Conservation (phyloP, 2,113 vertebrate genomes). For the Paramisgurnus dabryanus region DNA sequence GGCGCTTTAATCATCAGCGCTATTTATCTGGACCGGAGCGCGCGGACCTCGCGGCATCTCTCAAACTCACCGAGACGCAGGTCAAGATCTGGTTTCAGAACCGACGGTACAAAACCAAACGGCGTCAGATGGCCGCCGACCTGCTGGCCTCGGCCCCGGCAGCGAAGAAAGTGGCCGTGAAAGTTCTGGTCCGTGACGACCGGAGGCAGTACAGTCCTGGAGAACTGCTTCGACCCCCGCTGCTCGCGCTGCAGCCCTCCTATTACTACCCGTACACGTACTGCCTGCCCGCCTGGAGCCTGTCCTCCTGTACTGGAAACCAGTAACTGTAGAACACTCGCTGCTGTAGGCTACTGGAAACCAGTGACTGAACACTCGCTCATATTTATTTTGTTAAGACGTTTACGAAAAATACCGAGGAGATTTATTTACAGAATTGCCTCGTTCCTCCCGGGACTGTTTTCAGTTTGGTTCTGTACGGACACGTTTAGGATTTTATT, state of each 20-base stretch:
- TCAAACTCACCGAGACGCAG: constrained; percentile 98
- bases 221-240: constrained; percentile 87
- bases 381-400: constrained; percentile 47
- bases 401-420: not conserved
- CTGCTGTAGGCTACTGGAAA: constrained; percentile 77
- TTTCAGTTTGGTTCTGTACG: constrained; percentile 60
- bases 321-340: constrained; percentile 64
- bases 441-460: constrained; percentile 67
- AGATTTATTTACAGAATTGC: constrained; percentile 38
- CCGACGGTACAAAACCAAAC: constrained; percentile 98
- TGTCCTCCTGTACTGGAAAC: constrained; percentile 80
- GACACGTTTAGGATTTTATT: constrained; percentile 39
- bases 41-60: constrained; percentile 92
- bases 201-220: constrained; percentile 96
- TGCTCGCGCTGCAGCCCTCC: constrained; percentile 87
- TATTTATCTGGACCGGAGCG: constrained; percentile 97
- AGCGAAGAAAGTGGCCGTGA: constrained; percentile 96
- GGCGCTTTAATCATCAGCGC: constrained; percentile 97
- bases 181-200: constrained; percentile 95
- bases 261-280: constrained; percentile 96
- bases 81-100: constrained; percentile 99
- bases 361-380: constrained; percentile 64
- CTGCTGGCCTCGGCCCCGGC: constrained; percentile 89
- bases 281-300: constrained; percentile 95
- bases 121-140: constrained; percentile 95